Evolutionary conservation across 2,888 invertebrate species (phyloP).

Genomic region (Sycophila texana): DNA sequence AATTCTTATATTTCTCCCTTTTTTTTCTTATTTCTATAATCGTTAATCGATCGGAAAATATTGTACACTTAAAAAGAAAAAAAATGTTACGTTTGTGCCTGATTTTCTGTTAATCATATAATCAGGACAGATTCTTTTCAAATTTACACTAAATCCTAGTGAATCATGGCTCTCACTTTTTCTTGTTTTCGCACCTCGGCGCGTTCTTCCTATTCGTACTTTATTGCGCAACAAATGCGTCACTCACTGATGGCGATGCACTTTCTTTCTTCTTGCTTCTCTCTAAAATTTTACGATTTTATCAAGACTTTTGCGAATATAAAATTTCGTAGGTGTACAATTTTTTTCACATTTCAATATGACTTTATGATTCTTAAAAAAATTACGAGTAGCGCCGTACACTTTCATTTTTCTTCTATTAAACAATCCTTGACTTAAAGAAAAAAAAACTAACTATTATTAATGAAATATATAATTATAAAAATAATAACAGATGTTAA

Average conservation of each 20-base stretch:
- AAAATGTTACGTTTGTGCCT: neutral
- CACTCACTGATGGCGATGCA: no score
- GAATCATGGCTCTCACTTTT: no score
- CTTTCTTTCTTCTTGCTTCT: neutral
- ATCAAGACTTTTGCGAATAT: constrained; percentile 19
- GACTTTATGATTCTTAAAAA: constrained; percentile 6
- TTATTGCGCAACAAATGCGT: constrained; percentile 9
- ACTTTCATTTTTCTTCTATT: constrained; percentile 18
- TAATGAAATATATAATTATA: constrained; percentile 31
- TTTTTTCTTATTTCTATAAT: neutral
- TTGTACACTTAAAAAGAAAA: constrained; percentile 3
- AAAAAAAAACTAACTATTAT: constrained; percentile 22
- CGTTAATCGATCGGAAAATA: neutral
- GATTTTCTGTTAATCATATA: neutral
- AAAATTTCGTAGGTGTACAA: constrained; percentile 27
- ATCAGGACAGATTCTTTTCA: neutral
- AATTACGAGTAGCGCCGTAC: constrained; percentile 4
- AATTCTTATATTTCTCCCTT: constrained; percentile 1
- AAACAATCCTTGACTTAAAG: constrained; percentile 33
- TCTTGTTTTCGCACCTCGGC: no score
- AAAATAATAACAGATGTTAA: constrained; percentile 15
- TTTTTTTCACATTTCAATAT: neutral
- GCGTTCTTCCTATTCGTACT: no score
- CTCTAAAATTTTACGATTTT: neutral
- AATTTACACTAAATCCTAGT: constrained; percentile 13